Base-by-base conservation (phyloP, 2,113 vertebrate species). In the Gavia stellata region DNA sequence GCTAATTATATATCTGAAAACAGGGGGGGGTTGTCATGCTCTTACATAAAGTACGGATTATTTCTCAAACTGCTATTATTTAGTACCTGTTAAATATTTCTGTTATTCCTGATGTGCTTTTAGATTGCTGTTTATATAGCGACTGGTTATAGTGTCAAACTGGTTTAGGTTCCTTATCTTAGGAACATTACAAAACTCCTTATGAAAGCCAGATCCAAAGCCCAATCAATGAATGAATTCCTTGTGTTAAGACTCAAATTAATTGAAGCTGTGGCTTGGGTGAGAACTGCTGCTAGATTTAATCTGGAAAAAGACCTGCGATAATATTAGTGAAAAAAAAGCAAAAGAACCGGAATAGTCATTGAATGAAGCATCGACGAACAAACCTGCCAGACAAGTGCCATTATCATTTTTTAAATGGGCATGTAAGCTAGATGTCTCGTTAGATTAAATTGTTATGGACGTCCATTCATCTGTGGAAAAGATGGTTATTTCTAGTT, bases 401-500 rank as follows among this genome's bases (percentile, higher is more conserved):
- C 92, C 71, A 45, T 95, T 96, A 90, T 80, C 78, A 83, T 93
- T 94, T 93, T 96, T 93, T 86, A 94, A 97, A 94, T 94, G 79
- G 74, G 61, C 84, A 74, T 92, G 91, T 92, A 91, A 92, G 86
- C 87, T 94, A 14, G 6, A 85, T 94, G 81, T 96, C 86, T 94
- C 24, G 38, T 96, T 96, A 94, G 74, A 88, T 87, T 92, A 91
- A 97, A 94, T 94, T 65, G 74, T 96, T 97, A 88, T 82, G 87
- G 96, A 91, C 75, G 77, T 86, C 94, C 92, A 68, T 71, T 91
- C 86, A 81, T 89, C 95, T 96, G 92, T 95, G 94, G 83, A 94
- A 95, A 91, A 95, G 92, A 90, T 83, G 81, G 73, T 91, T 91
- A 65, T 95, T 95, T 95, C 93, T 78, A 55, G 84, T 72, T 52